Conservation (phyloP, 1,140 invertebrate species). For the Calephelis nemesis region DNA sequence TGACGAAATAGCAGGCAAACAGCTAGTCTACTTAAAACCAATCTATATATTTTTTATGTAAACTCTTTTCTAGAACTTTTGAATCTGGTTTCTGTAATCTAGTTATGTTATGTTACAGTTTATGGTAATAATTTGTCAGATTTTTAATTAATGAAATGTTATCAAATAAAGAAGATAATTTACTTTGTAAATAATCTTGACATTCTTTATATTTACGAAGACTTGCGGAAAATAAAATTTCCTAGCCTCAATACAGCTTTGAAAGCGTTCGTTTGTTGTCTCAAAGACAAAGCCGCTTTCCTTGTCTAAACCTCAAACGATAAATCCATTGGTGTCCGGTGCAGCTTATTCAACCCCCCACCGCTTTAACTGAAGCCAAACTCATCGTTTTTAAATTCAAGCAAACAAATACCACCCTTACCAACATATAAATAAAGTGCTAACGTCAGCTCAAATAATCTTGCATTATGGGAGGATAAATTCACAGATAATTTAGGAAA, state of each 20-base stretch:
- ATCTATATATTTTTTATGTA: too few relatives aligned
- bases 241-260: slow-evolving; percentile 29
- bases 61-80: too few relatives aligned
- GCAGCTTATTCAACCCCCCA: slow-evolving; percentile 44
- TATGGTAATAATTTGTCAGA: too few relatives aligned
- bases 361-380: slow-evolving; percentile 7
- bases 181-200: not conserved
- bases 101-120: too few relatives aligned
- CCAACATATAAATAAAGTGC: not conserved
- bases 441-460: slow-evolving; percentile 9
- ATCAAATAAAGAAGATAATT: not conserved
- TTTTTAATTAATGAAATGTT: too few relatives aligned
- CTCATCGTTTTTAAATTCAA: slow-evolving; percentile 15
- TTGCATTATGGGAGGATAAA: slow-evolving; percentile 6
- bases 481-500: slow-evolving; percentile 14
- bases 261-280: slow-evolving; percentile 51
- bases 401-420: slow-evolving; percentile 9
- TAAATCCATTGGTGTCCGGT: slow-evolving; percentile 70
- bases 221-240: slow-evolving; percentile 33
- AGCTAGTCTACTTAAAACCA: too few relatives aligned
- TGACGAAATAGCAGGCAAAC: too few relatives aligned
- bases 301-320: slow-evolving; percentile 68
- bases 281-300: slow-evolving; percentile 70
- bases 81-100: too few relatives aligned
- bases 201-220: not conserved